Base-by-base conservation (phyloP, 1,140 invertebrate genomes). In the Solen grandis region DNA sequence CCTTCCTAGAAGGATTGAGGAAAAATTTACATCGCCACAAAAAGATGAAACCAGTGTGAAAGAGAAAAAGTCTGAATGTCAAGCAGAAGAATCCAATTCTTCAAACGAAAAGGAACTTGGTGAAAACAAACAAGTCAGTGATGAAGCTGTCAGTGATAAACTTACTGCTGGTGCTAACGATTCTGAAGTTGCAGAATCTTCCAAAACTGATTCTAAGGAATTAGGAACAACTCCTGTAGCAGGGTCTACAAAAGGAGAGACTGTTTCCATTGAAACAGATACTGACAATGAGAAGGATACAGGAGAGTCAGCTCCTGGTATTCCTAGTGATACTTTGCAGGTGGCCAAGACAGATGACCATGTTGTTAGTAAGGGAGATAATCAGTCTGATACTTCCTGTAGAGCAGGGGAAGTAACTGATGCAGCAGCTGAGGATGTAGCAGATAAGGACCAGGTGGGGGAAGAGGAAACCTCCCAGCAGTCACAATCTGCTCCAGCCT, bases 1-100 rank as follows among this genome's bases (percentile, higher is more conserved):
- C 52, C 41, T 63, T 52, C 68, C 77, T 22, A 72, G 77, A 72
- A 72, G 65, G 60, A 69, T 78, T 31, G 74, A 76, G 27, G 66
- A 69, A 57, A 62, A 78, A 16, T 78, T 78, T 68, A 62, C 25
- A 31, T 69, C 63, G 41, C 33, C 75, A 27, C 41, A 46, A 46
- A 46, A 46, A 19, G n/a, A n/a, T n/a, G n/a, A n/a, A n/a, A n/a
- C n/a, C n/a, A n/a, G n/a, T n/a, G n/a, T n/a, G n/a, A n/a, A 10
- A 46, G 41, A 10, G 41, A 19, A 46, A 46, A 46, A 46, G 41
- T 46, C 41, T 46, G 41, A 8, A 46, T 10, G 19, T 10, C 8
- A 46, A 46, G 8, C 41, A 10, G 41, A 46, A 10, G 41, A 46
- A 46, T 19, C 19, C 8, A 46, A 46, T 10, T 8, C 41, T 46